Conservation (phyloP, 2,888 invertebrate genomes). For the Endotricha flammealis region DNA sequence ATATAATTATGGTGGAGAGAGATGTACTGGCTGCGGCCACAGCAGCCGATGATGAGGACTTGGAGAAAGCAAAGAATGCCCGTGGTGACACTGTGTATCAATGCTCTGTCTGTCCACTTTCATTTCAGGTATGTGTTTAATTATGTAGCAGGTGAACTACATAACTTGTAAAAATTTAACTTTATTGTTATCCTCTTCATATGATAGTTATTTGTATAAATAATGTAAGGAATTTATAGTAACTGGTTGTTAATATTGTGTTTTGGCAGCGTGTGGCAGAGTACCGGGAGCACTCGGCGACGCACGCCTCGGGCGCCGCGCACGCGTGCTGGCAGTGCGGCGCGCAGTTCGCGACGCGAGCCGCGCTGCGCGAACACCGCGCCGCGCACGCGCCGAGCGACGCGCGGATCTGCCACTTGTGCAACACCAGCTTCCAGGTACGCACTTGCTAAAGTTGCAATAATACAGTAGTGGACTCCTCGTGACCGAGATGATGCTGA, state of each 20-base stretch:
- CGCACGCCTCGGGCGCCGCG: conserved; percentile 41
- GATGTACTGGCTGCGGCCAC: conserved; percentile 54
- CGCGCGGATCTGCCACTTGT: conserved; percentile 37
- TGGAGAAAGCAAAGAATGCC: conserved; percentile 48
- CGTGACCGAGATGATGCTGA: no score
- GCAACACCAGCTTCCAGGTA: conserved; percentile 37
- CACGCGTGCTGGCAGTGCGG: conserved; percentile 71
- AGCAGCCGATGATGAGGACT: conserved; percentile 49
- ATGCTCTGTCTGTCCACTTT: conserved; percentile 60
- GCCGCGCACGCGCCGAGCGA: conserved; percentile 23
- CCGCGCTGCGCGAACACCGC: conserved; percentile 37
- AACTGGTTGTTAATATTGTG: no score
- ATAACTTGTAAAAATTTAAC: background rate
- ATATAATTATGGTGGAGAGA: conserved; percentile 67
- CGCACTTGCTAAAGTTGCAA: no score
- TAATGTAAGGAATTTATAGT: no score
- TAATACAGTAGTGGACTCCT: no score
- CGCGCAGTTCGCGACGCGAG: conserved; percentile 42
- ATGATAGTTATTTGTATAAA: background rate
- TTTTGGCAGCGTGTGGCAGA: conserved; percentile 38
- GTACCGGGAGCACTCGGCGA: conserved; percentile 41
- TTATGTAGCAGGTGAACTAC: no score
- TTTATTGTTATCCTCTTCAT: background rate
- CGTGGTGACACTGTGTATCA: conserved; percentile 60
- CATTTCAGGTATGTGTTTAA: conserved; percentile 46